Percentiles rank a stretch among this genome's conserved stretches.
These are phyloP conservation scores for Sesamia inferens DNA, from an alignment of 2,888 invertebrate species.

Conservation along the genomic window DNA sequence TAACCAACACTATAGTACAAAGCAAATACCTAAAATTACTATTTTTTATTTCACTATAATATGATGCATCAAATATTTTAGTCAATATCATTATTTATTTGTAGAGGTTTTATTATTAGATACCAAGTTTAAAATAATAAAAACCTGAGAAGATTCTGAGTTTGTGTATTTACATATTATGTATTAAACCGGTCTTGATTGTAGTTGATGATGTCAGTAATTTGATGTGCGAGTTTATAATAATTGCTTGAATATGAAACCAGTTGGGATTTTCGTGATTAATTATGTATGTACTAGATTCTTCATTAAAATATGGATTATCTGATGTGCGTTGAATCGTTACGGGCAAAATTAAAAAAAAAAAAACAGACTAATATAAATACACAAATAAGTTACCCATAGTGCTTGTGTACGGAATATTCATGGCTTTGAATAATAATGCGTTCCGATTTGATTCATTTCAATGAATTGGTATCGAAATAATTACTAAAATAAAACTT, in stretches of 20 bases:
- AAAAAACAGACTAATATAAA: background rate
- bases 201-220: slow-evolving; percentile 28
- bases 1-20: too few relatives aligned
- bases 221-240: slow-evolving; percentile 22
- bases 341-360: background rate
- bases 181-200: slow-evolving; percentile 5
- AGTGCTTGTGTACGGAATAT: background rate
- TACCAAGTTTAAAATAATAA: too few relatives aligned
- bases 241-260: slow-evolving; percentile 25
- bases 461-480: background rate
- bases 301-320: slow-evolving; percentile 6
- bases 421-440: background rate
- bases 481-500: background rate
- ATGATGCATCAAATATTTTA: too few relatives aligned
- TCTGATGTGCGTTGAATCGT: background rate
- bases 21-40: too few relatives aligned
- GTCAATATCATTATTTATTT: background rate
- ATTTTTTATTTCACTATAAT: too few relatives aligned
- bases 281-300: background rate
- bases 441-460: background rate
- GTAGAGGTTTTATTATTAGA: background rate
- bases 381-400: background rate
- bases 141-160: too few relatives aligned
- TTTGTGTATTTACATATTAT: slow-evolving; percentile 17
- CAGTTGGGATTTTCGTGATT: slow-evolving; percentile 2